Base-by-base conservation (phyloP, 2,113 vertebrate species). In the Aplodontia rufa region DNA sequence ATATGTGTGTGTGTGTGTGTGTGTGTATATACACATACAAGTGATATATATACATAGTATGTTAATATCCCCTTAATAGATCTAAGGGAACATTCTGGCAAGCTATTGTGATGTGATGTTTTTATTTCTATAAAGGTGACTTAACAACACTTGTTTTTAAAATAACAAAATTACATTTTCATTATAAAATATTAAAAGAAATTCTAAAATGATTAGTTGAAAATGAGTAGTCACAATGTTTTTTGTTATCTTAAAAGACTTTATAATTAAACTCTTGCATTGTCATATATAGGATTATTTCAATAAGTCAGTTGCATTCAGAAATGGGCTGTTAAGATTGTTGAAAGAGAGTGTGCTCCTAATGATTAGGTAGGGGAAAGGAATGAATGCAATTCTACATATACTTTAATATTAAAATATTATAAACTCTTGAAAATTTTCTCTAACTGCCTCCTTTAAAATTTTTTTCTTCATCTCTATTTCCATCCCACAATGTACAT, bases 391-490 rank as follows among this genome's bases (percentile, higher is more conserved):
- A 90, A 85, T 58, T 3, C 3, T 89, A 66, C 64, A 28, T 66
- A 68, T 78, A 51, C 2, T 71, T 79, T 92, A 78, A 78, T 20
- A 53, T n/a, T 83, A n/a, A 93, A 49, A 88, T 86, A 82, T 74
- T 93, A 83, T 60, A n/a, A 58, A 17, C 7, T 72, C 22, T 10
- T 42, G 42, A 37, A 81, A 85, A 66, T 60, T 62, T 66, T 82
- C 32, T 82, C 5, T 64, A 90, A 49, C 1, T 49, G 76, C 5
- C 19, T 91, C 37, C 6, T 82, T 93, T 89, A 47, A 93, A 76
- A 80, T 68, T 64, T 75, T 75, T 93, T 93, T 91, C 74, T 93
- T 94, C 47, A 68, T 22, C 1, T 88, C 16, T 71, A 51, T 12
- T 80, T 71, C 42, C 13, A 71, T 9, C 78, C 78, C 20, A 66